These are phyloP conservation scores for Apeltes quadracus DNA, from an alignment of 2,113 vertebrate genomes.

Conservation along the genomic window DNA sequence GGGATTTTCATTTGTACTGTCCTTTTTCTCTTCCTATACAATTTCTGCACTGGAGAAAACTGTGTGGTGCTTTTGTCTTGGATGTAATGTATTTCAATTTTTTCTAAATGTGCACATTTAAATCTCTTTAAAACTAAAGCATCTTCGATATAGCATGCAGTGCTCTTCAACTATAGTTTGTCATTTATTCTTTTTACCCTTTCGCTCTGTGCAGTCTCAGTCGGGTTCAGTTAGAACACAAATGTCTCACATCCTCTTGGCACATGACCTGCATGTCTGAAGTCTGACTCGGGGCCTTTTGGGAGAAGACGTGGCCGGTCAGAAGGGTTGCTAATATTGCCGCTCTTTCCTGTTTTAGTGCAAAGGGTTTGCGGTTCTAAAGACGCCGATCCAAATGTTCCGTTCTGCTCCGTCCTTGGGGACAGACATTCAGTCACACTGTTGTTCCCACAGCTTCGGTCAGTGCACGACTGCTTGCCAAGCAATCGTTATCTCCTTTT, in stretches of 20 bases:
- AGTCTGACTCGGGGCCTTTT: slow-evolving; percentile 46
- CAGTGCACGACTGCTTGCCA: not conserved
- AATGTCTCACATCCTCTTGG: slow-evolving; percentile 35
- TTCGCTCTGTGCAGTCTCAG: not conserved
- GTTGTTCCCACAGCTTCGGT: slow-evolving; percentile 15
- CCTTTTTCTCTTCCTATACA: not conserved
- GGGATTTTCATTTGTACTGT: not conserved
- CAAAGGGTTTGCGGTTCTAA: not conserved
- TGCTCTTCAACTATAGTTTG: not conserved
- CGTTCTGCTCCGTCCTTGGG: not conserved
- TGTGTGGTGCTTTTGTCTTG: not conserved
- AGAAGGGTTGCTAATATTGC: not conserved
- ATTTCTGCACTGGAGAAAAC: not conserved
- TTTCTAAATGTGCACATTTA: not conserved
- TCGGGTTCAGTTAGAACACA: slow-evolving; percentile 2
- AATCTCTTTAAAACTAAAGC: not conserved
- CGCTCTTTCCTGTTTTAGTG: slow-evolving; percentile 14
- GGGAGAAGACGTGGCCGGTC: slow-evolving; percentile 26
- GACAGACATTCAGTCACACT: not conserved
- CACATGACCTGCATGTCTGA: slow-evolving; percentile 24
- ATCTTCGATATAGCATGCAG: not conserved
- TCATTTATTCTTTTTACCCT: not conserved
- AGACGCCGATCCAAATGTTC: not conserved
- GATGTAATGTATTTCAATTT: not conserved
- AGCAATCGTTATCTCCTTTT: not conserved